Percentiles rank a stretch among this genome's conserved stretches.
These are phyloP conservation scores for Bradypodion ventrale DNA, from an alignment of 2,797 vertebrate species.

Conservation along the genomic window DNA sequence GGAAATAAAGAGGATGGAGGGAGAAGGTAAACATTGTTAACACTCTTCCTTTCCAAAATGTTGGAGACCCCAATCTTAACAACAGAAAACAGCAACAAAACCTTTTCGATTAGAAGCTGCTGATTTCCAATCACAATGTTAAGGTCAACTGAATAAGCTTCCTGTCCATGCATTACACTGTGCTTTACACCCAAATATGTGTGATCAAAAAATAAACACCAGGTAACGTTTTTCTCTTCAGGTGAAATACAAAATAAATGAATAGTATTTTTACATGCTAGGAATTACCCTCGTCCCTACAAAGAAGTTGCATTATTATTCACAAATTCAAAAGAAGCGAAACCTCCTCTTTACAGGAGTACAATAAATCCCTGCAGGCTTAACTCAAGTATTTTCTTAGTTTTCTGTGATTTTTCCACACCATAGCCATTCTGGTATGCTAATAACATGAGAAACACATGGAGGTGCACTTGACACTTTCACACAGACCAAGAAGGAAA, in stretches of 20 bases:
- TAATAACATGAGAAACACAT: conserved; percentile 48
- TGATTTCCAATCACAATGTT: background rate
- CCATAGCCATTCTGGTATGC: background rate
- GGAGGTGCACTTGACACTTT: conserved; percentile 62
- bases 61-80: conserved; percentile 22
- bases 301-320: conserved; percentile 16
- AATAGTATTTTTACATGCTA: conserved; percentile 29
- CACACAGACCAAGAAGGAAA: conserved; percentile 67
- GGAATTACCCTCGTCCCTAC: background rate
- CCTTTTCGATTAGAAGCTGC: conserved; percentile 30
- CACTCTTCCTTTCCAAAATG: background rate
- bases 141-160: background rate
- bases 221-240: background rate
- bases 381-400: background rate
- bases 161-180: background rate
- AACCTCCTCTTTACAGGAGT: background rate
- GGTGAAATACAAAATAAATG: background rate
- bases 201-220: background rate
- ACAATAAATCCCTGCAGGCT: background rate
- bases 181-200: conserved; percentile 4
- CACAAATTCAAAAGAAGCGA: conserved; percentile 4
- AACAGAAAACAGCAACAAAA: background rate
- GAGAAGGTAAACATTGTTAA: background rate
- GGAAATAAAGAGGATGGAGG: background rate
- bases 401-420: background rate